Percentiles rank a stretch among this genome's conserved stretches.
Conservation (phyloP, 2,888 invertebrate genomes). For the Panopea generosa region DNA sequence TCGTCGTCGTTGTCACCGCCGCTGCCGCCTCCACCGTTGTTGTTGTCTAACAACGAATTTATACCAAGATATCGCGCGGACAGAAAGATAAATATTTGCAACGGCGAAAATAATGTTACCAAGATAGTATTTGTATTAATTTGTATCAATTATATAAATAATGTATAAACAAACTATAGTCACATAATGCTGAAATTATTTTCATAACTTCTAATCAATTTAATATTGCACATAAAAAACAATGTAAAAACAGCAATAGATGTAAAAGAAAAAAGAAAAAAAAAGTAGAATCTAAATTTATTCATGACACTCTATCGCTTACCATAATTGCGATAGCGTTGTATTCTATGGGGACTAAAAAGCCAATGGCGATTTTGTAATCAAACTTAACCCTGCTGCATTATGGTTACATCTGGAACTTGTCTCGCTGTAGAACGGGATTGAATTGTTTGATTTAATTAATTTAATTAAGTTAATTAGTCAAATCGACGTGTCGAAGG, state of each 20-base stretch:
- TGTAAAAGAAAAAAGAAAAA: not conserved
- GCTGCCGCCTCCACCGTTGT: not conserved
- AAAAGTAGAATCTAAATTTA: not conserved
- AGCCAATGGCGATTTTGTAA: constrained; percentile 36
- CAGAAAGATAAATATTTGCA: not conserved
- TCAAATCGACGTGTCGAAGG: constrained; percentile 28
- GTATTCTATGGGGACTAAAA: constrained; percentile 2
- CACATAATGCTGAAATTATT: too few relatives aligned
- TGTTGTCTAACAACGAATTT: not conserved
- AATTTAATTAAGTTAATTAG: constrained; percentile 48
- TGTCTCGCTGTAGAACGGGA: constrained; percentile 25
- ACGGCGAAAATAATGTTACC: too few relatives aligned
- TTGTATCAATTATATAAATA: too few relatives aligned
- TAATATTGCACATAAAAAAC: too few relatives aligned
- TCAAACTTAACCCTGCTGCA: constrained; percentile 51
- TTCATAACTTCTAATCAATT: too few relatives aligned
- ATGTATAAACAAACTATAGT: too few relatives aligned
- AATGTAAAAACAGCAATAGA: too few relatives aligned
- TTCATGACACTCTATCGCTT: too few relatives aligned
- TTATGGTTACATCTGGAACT: constrained; percentile 48
- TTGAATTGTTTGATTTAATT: constrained; percentile 52
- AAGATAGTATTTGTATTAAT: too few relatives aligned
- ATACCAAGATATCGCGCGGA: not conserved
- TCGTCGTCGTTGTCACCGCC: too few relatives aligned
- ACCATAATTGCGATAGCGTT: too few relatives aligned